Conservation (phyloP, 2,113 vertebrate genomes). For the Microcebus tavaratra region DNA sequence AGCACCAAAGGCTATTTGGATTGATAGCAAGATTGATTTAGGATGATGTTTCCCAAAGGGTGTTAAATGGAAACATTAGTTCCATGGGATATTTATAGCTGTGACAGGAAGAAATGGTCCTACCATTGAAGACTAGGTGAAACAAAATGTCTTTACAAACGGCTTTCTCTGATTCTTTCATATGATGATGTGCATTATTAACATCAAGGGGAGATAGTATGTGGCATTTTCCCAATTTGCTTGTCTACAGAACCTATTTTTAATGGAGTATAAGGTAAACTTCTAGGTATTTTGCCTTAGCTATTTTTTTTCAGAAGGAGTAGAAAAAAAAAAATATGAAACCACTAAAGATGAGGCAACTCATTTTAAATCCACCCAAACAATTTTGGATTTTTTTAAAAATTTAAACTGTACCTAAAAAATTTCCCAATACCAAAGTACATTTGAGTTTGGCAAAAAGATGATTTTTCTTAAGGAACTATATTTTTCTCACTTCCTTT, state of each 20-base stretch:
- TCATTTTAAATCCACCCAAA: not conserved
- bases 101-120: not conserved
- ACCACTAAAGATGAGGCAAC: not conserved
- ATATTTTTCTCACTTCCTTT: not conserved
- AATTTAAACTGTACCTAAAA: slow-evolving; percentile 2
- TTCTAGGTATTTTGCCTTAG: slow-evolving; percentile 2
- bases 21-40: not conserved
- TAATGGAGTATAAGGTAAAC: not conserved
- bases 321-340: not conserved
- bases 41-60: not conserved
- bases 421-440: not conserved
- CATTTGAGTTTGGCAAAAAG: slow-evolving; percentile 36
- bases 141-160: not conserved
- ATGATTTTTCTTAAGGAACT: not conserved
- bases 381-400: not conserved
- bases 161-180: not conserved
- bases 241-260: not conserved
- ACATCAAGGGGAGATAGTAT: not conserved
- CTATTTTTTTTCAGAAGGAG: not conserved
- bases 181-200: not conserved
- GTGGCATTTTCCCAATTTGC: not conserved
- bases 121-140: not conserved
- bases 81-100: not conserved
- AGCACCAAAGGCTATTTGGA: not conserved
- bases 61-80: slow-evolving; percentile 17